Conservation (phyloP, 1,140 invertebrate genomes). For the Rhagoletis pomonella region DNA sequence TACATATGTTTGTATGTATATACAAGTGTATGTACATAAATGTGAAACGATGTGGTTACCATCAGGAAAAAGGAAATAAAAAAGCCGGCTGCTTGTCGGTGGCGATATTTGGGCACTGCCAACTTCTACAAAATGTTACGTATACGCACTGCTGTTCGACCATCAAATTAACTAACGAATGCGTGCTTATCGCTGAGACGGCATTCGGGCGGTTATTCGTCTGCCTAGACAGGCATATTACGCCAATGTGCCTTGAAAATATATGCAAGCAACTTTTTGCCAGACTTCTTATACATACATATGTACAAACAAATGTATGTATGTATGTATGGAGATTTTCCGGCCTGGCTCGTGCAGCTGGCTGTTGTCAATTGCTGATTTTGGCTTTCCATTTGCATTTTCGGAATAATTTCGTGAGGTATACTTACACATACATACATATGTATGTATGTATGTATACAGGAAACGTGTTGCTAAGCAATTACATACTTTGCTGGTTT, state of each 20-base stretch:
- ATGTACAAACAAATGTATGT: too few relatives aligned
- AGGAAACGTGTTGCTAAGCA: slow-evolving; percentile 27
- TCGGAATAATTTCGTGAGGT: neutral
- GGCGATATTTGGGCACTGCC: neutral
- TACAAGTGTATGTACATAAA: too few relatives aligned
- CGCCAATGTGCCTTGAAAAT: too few relatives aligned
- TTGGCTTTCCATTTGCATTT: slow-evolving; percentile 6
- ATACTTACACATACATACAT: neutral
- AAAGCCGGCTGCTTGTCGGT: slow-evolving; percentile 63
- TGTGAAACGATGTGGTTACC: neutral
- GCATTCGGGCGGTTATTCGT: neutral
- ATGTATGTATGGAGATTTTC: neutral
- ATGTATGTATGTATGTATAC: neutral
- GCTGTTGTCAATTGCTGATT: slow-evolving; percentile 57
- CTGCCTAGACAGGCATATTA: neutral
- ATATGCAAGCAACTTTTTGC: too few relatives aligned
- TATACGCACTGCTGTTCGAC: slow-evolving; percentile 3
- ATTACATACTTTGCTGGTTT: neutral
- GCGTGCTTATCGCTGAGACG: neutral
- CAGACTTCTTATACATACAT: neutral
- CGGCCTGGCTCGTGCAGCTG: neutral
- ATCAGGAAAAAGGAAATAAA: slow-evolving; percentile 72
- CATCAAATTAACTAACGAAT: too few relatives aligned
- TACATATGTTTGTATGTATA: neutral
- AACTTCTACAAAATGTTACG: neutral